A percentile compares a stretch with the other conserved stretches of the same genome.
Evolutionary conservation across 2,888 invertebrate genomes (phyloP).

Genomic region (Drosophila lutescens): DNA sequence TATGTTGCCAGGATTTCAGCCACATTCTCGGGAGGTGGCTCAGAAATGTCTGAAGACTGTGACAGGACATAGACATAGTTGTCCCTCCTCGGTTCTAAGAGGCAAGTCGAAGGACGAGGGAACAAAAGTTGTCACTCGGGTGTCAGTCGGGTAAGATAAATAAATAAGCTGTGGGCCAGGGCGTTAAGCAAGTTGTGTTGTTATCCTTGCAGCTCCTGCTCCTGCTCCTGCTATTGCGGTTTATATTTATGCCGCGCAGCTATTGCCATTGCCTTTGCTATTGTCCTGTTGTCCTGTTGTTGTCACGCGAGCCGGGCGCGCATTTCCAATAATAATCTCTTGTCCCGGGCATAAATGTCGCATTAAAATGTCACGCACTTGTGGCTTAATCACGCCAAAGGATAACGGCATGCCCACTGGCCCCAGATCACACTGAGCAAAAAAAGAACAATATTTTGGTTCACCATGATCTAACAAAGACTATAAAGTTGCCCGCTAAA

Average conservation of each 20-base stretch:
- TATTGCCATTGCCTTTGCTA: slow-evolving; percentile 19
- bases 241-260: slow-evolving; percentile 21
- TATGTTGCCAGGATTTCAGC: slow-evolving; percentile 19
- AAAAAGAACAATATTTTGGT: not conserved
- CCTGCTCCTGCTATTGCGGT: slow-evolving; percentile 34
- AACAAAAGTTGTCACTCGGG: slow-evolving; percentile 66
- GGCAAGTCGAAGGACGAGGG: not conserved
- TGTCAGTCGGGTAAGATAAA: slow-evolving; percentile 72
- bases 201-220: slow-evolving; percentile 46
- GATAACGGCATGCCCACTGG: slow-evolving; percentile 53
- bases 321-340: slow-evolving; percentile 78
- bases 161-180: slow-evolving; percentile 61
- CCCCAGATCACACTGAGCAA: slow-evolving; percentile 8
- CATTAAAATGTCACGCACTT: slow-evolving; percentile 80
- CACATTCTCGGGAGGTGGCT: slow-evolving; percentile 12
- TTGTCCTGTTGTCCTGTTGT: slow-evolving; percentile 36
- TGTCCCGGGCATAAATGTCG: slow-evolving; percentile 79
- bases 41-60: slow-evolving; percentile 26
- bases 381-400: slow-evolving; percentile 78
- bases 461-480: too few species aligned
- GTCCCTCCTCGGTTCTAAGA: not conserved
- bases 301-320: slow-evolving; percentile 54
- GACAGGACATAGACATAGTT: slow-evolving; percentile 40
- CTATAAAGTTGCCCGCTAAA: not conserved
- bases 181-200: slow-evolving; percentile 57